These are phyloP conservation scores for Polydrusus pterygomalis DNA, from an alignment of 2,888 invertebrate genomes.

Conservation along the genomic window DNA sequence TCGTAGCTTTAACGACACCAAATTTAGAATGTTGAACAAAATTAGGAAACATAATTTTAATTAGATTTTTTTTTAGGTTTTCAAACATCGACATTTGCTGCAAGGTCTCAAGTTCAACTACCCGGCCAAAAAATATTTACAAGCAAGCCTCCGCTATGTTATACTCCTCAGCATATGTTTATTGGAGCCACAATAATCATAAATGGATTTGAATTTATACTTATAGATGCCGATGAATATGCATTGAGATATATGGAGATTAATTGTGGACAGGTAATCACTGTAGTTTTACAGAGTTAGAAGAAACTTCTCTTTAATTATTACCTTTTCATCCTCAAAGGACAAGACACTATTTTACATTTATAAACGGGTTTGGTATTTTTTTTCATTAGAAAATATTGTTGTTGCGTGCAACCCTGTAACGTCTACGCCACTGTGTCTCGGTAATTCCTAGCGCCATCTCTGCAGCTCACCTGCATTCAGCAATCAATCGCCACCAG, in stretches of 20 bases:
- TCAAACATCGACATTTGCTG: slow-evolving; percentile 79
- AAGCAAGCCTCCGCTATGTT: slow-evolving; percentile 83
- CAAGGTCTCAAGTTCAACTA: slow-evolving; percentile 81
- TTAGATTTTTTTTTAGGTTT: slow-evolving; percentile 61
- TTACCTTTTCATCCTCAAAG: too few relatives aligned
- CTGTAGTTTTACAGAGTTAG: too few relatives aligned
- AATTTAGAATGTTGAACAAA: too few relatives aligned
- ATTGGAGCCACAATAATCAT: slow-evolving; percentile 87
- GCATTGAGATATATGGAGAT: slow-evolving; percentile 91
- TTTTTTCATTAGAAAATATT: too few relatives aligned
- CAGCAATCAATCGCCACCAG: too few relatives aligned
- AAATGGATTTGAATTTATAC: slow-evolving; percentile 85
- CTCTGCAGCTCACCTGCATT: too few relatives aligned
- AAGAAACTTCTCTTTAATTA: too few relatives aligned
- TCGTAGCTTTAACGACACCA: too few relatives aligned
- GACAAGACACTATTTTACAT: too few relatives aligned
- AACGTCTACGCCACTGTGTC: too few relatives aligned
- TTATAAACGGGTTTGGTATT: background rate
- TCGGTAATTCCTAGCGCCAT: too few relatives aligned
- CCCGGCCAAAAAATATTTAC: slow-evolving; percentile 84
- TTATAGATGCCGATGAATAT: slow-evolving; percentile 90
- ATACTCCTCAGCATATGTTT: slow-evolving; percentile 87
- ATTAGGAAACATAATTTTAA: background rate
- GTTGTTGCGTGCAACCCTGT: too few relatives aligned
- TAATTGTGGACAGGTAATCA: slow-evolving; percentile 82